phyloP scores from a whole-genome alignment of 2,113 vertebrate genomes.

The Eclectus roratus region DNA sequence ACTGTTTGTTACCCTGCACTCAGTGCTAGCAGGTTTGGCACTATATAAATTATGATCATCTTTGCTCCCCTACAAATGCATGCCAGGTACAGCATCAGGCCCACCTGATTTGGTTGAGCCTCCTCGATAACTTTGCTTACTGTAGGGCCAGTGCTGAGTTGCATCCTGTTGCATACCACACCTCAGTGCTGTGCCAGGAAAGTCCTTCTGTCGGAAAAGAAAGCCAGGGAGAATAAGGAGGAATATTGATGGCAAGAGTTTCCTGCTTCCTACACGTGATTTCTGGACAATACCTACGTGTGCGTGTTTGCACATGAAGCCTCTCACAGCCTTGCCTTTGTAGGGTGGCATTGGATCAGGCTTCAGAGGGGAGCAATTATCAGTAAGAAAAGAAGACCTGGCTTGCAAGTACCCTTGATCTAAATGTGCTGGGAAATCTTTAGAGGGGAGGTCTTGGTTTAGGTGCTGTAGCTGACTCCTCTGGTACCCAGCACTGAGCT shows the following conservation, averaged over 20 bases:
- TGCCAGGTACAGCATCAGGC: neutral
- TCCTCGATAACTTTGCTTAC: neutral
- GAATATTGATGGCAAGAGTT: neutral
- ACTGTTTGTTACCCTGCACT: neutral
- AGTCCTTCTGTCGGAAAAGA: neutral
- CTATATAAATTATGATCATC: neutral
- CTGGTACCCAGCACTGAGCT: neutral
- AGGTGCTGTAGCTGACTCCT: neutral
- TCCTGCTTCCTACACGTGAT: neutral
- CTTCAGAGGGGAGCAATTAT: neutral
- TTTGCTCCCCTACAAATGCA: neutral
- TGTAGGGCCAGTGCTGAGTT: neutral
- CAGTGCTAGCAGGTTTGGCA: neutral
- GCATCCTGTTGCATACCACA: neutral
- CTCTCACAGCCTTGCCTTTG: neutral
- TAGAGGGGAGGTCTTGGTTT: neutral
- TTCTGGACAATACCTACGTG: neutral
- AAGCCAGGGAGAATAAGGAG: neutral
- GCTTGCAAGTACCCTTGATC: neutral
- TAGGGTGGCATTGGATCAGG: neutral
- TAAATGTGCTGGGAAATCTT: neutral
- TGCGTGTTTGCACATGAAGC: neutral
- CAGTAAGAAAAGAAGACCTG: neutral
- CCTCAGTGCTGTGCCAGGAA: rapidly evolving
- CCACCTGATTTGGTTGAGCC: neutral